Conservation (phyloP, 2,888 invertebrate genomes). For the Gari tellinella region DNA sequence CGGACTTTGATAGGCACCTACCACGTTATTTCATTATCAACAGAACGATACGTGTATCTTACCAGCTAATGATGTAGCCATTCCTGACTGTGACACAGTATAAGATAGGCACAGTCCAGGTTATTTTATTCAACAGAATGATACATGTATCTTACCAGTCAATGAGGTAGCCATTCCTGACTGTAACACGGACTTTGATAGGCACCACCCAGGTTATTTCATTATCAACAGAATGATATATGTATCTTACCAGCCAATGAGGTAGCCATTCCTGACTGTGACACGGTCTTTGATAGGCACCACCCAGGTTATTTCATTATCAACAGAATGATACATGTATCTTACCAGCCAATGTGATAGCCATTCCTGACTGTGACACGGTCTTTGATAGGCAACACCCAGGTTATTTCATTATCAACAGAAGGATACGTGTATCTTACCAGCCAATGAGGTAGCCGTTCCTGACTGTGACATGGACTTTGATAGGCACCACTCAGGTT, state of each 20-base stretch:
- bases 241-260: slow-evolving; percentile 55
- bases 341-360: slow-evolving; percentile 53
- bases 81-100: no score
- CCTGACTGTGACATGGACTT: slow-evolving; percentile 44
- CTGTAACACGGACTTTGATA: slow-evolving; percentile 41
- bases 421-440: no score
- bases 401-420: slow-evolving; percentile 27
- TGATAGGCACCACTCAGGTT: slow-evolving; percentile 45
- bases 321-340: no score
- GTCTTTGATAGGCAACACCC: slow-evolving; percentile 39
- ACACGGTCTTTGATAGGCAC: slow-evolving; percentile 47
- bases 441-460: slow-evolving; percentile 47
- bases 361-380: slow-evolving; percentile 46
- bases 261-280: slow-evolving; percentile 41
- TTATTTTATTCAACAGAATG: no score
- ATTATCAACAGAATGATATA: no score
- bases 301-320: no score
- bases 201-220: no score
- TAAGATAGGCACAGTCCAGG: no score
- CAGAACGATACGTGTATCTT: no score
- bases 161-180: slow-evolving; percentile 39
- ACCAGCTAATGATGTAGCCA: no score
- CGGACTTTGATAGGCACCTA: no score
- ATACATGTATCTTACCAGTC: slow-evolving; percentile 57
- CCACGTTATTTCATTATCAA: no score